Evolutionary conservation across 2,113 vertebrate species (phyloP), one percentile per base, ranked within the genome.

Genomic region (Anas platyrhynchos): DNA sequence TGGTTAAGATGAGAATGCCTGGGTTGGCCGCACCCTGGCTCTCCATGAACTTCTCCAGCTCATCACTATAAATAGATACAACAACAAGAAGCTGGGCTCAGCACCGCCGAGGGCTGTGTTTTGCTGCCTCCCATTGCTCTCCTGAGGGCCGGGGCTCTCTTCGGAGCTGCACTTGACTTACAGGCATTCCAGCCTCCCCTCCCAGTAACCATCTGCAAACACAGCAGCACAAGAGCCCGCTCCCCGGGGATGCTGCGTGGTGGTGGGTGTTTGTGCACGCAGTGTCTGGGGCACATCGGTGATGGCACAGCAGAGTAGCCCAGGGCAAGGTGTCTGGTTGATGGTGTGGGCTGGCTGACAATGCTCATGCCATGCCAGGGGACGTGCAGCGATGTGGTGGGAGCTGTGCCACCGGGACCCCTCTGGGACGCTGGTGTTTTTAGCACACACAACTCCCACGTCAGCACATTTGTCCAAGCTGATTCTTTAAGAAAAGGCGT

Each of bases 21-120:
- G 99, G 98, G 73, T 96, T 97, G 82, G 98, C 98, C 3, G 98
- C 98, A 67, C 99, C 99, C 97, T 99, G 99, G 91, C 97, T 98
- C 97, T 99, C 99, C 99, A 99, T 99, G 97, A 99, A 99, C 95
- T 98, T 99, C 84, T 99, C 99, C 86, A 99, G 96, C 67, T 99
- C 99, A 83, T 99, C 99, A 50, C 99, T 99, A 97, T 54, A 79
- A 96, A 96, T 88, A 97, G 34, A 96, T 66, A 32, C 34, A 69
- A 77, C 52, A 92, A 81, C 3, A 79, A 89, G 7, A 31, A 81
- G 18, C 27, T 85, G 58, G 31, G 62, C 31, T 93, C 4, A 3
- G 48, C 54, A 71, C 68, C 0, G 5, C 58, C 2, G 18, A 72
- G 48, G 54, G 56, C 62, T 73, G 15, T 34, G 54, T 59, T 91